Evolutionary conservation across 2,888 invertebrate genomes (phyloP).

Genomic region (Sialis lutaria): DNA sequence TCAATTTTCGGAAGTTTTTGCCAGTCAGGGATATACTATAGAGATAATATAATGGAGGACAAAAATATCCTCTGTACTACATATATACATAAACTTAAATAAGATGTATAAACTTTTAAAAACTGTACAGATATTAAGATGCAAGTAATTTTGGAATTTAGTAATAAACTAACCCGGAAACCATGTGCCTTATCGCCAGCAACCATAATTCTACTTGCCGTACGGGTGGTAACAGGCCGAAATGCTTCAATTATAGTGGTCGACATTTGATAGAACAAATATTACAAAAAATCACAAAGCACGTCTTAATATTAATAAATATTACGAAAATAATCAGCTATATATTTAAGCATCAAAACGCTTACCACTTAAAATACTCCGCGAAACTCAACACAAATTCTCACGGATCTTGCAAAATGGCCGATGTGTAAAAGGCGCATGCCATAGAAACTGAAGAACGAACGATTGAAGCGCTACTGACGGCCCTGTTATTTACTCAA

Average conservation of each 20-base stretch:
- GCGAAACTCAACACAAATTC: slow-evolving; percentile 42
- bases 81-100: background rate
- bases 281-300: too few species aligned
- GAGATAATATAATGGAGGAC: too few species aligned
- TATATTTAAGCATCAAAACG: slow-evolving; percentile 8
- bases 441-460: slow-evolving; percentile 31
- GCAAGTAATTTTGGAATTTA: slow-evolving; percentile 13
- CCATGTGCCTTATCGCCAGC: slow-evolving; percentile 32
- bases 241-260: background rate
- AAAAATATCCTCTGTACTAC: background rate
- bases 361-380: slow-evolving; percentile 42
- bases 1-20: too few species aligned
- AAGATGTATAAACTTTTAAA: background rate
- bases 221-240: slow-evolving; percentile 20
- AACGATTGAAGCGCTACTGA: too few species aligned
- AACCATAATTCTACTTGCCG: slow-evolving; percentile 22
- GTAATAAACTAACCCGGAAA: slow-evolving; percentile 24
- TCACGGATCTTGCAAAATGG: slow-evolving; percentile 49
- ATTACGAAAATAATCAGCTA: too few species aligned
- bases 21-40: too few species aligned
- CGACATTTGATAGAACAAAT: too few species aligned
- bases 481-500: too few species aligned
- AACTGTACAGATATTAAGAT: too few species aligned
- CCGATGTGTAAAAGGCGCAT: slow-evolving; percentile 42
- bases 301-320: too few species aligned